Evolutionary conservation across 2,797 vertebrate species (phyloP).

Genomic region (Channa striata): DNA sequence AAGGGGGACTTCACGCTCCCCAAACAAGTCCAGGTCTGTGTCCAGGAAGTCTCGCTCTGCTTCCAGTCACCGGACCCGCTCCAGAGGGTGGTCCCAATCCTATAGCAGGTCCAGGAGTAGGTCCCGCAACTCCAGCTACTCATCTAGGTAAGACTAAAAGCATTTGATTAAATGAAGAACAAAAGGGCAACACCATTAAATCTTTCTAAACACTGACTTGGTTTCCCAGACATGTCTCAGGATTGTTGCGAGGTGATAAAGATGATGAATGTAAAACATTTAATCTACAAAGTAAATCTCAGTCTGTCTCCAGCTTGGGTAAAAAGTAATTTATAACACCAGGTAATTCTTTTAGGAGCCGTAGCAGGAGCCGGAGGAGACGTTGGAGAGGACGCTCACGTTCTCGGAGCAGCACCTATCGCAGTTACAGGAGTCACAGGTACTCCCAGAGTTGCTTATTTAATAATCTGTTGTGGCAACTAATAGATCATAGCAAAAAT

Average conservation of each 20-base stretch:
- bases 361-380: constrained; percentile 90
- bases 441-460: constrained; percentile 24
- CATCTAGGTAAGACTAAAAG: constrained; percentile 86
- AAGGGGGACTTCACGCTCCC: constrained; percentile 84
- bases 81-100: constrained; percentile 84
- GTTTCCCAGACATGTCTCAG: constrained; percentile 1
- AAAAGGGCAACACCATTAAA: not conserved
- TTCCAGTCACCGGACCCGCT: constrained; percentile 88
- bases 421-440: constrained; percentile 89
- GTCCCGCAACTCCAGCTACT: constrained; percentile 91
- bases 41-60: constrained; percentile 90
- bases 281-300: not conserved
- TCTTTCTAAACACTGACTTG: constrained; percentile 3
- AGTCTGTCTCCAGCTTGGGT: not conserved
- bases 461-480: not conserved
- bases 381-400: constrained; percentile 86
- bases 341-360: constrained; percentile 84
- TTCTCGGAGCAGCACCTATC: constrained; percentile 91
- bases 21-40: constrained; percentile 87
- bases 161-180: not conserved
- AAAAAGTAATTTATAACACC: not conserved
- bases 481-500: not conserved
- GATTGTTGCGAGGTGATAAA: constrained; percentile 27
- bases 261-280: constrained; percentile 15
- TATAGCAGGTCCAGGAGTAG: constrained; percentile 90